Conservation (phyloP, 2,797 vertebrate genomes). For the Aselliscus stoliczkanus region DNA sequence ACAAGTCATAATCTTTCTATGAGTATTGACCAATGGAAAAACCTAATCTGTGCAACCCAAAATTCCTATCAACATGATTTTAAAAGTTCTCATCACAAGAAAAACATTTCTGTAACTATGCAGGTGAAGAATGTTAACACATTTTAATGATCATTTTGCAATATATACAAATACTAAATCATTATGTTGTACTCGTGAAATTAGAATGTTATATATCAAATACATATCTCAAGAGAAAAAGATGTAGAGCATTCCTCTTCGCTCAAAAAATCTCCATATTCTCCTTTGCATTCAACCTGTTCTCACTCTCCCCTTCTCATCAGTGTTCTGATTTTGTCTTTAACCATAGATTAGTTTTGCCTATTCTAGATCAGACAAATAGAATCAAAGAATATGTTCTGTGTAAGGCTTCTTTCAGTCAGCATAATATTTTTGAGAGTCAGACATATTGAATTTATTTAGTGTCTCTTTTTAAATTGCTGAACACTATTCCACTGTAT, state of each 20-base stretch:
- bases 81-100: background rate
- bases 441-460: background rate
- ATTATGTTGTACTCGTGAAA: background rate
- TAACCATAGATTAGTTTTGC: background rate
- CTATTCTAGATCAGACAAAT: background rate
- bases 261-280: background rate
- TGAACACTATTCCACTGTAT: background rate
- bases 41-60: background rate
- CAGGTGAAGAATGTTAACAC: background rate
- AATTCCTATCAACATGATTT: background rate
- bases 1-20: background rate
- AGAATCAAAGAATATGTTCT: background rate
- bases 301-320: background rate
- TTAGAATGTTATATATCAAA: background rate
- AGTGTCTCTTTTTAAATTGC: background rate
- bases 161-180: background rate
- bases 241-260: background rate
- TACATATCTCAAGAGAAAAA: background rate
- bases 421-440: background rate
- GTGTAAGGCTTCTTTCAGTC: background rate
- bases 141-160: background rate
- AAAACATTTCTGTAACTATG: background rate
- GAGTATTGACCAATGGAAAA: background rate
- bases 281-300: background rate
- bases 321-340: background rate